Evolutionary conservation across 1,140 invertebrate genomes (phyloP), one percentile per base, ranked within the genome.

Genomic region (Protaetia brevitarsis): DNA sequence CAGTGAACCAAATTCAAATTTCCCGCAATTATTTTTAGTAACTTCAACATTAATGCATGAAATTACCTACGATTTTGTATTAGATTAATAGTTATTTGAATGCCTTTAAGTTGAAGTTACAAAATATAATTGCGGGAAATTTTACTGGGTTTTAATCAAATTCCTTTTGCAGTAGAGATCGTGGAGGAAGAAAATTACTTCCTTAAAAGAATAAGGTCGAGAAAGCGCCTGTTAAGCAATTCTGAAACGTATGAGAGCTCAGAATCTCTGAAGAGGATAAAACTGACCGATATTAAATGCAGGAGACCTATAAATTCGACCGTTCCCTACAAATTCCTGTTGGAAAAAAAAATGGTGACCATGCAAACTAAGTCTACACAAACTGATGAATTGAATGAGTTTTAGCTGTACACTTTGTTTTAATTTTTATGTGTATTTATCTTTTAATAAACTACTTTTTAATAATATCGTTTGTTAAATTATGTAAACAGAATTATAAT

Each of bases 271-370:
- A 64, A 64, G 29, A 64, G 21, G 23, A 64, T 64, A 23, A 64
- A 64, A 64, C 51, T 64, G 3, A 64, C 62, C 1, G 37, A 64
- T 27, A 51, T 64, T 7, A 41, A 51, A 27, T 64, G 62, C n/a
- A 26, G 62, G 23, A 41, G 19, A 51, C 26, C 62, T 3, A 64
- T 64, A 45, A 64, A 64, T 30, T 13, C 19, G 10, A 64, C 23
- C 13, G n/a, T 23, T 3, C 36, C 62, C 4, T 64, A 64, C 19
- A 45, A 29, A n/a, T 28, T 45, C n/a, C 8, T 36, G 34, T 62
- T 31, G 21, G 26, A n/a, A 2, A 45, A 28, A 29, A 62, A 37
- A 16, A 2, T 11, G 6, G 13, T 13, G 10, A 2, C n/a, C 26
- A 23, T 28, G 23, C 28, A 1, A 28, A 19, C 45, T 51, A 64